A percentile compares a stretch with the other conserved stretches of the same genome.
These are phyloP conservation scores for Drosophila pectinifera DNA, from an alignment of 1,140 invertebrate species.

Conservation along the genomic window DNA sequence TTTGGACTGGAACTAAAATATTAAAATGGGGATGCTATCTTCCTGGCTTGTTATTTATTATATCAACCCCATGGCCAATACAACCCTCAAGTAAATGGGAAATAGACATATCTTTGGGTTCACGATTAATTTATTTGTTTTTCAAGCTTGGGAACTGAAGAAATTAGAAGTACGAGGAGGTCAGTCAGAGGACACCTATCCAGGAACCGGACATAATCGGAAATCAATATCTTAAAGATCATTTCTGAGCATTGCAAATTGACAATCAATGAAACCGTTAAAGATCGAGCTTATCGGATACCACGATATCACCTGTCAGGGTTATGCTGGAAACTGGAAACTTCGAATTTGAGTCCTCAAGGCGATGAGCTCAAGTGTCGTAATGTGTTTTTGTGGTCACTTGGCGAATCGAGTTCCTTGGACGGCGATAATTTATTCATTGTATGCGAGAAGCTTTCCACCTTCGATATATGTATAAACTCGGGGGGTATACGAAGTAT, in stretches of 20 bases:
- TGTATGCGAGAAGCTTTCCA: conserved; percentile 15
- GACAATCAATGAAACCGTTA: neutral
- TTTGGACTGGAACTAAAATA: neutral
- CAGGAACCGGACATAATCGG: neutral
- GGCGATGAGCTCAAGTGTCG: conserved; percentile 1
- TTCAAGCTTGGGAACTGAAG: neutral
- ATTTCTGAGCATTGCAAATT: neutral
- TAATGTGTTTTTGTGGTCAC: conserved; percentile 36
- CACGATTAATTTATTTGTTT: neutral
- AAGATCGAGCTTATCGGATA: neutral
- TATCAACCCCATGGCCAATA: conserved; percentile 1
- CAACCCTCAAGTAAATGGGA: neutral
- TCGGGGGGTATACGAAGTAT: neutral
- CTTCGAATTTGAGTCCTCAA: neutral
- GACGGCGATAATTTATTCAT: conserved; percentile 45
- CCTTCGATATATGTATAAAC: conserved; percentile 4
- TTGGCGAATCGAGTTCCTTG: conserved; percentile 19
- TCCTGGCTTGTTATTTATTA: neutral
- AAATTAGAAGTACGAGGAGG: neutral
- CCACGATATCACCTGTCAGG: neutral
- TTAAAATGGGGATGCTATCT: neutral
- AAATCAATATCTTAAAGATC: neutral
- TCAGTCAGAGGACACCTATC: conserved; percentile 1
- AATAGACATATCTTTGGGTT: neutral
- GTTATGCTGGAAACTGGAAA: neutral